Evolutionary conservation across 2,888 invertebrate genomes (phyloP), one percentile per base, ranked within the genome.

Genomic region (Punctoribates punctum): DNA sequence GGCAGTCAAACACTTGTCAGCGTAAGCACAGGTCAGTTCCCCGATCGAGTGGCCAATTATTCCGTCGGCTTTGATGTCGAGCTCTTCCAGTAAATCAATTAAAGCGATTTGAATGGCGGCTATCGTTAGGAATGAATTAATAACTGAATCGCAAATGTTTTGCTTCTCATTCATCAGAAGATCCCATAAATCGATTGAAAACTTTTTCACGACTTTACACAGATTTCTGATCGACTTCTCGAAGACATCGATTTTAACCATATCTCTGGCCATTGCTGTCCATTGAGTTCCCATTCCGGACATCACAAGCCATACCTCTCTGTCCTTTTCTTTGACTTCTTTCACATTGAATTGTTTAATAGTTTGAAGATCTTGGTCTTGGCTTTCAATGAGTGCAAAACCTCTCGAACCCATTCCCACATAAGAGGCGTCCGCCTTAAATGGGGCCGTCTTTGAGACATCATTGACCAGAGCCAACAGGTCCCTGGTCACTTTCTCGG

Each of bases 211-310:
- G 2, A 84, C 77, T 5, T 80, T 79, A 75, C 82, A 81, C n/a
- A 82, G 83, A 70, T 80, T 79, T 79, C 82, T 78, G 70, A 87
- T 84, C 17, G 86, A 85, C 13, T 83, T 78, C 73, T 82, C 81
- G 82, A 86, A 86, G 27, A 82, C 78, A n/a, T 84, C 83, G 8
- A 86, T 79, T 46, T 60, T 9, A 85, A 86, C 85, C 81, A 87
- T 82, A 38, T 83, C 81, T 48, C 83, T 81, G 3, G 85, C 86
- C 87, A 87, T 87, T 72, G 85, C 85, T 73, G 83, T 81, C 86
- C 86, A 87, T 81, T 87, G 87, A 15, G 85, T 84, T 17, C 87
- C 87, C 86, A 87, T 86, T 54, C 86, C 86, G 76, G 86, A 84
- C 82, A 86, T 86, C 73, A 87, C 82, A 81, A 83, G 87, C 85